Evolutionary conservation across 2,888 invertebrate genomes (phyloP).

Genomic region (Callinectes sapidus): DNA sequence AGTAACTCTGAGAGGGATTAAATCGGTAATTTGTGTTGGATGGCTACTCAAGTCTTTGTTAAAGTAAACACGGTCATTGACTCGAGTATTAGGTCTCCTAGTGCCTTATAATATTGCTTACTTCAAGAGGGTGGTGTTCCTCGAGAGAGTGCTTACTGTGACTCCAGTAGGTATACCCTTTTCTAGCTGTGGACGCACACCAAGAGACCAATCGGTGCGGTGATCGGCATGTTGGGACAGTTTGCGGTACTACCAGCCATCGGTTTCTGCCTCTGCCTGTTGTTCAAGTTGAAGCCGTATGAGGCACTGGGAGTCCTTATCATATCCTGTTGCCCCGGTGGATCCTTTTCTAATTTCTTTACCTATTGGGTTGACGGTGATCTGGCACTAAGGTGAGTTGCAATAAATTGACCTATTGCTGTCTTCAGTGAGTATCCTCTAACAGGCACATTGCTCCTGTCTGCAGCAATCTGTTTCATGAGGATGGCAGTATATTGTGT

Average conservation of each 20-base stretch:
- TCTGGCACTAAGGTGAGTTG: constrained; percentile 67
- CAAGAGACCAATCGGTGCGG: neutral
- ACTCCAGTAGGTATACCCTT: neutral
- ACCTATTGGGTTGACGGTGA: constrained; percentile 71
- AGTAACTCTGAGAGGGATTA: neutral
- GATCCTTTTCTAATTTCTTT: constrained; percentile 72
- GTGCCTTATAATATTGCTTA: neutral
- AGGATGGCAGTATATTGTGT: too few species aligned
- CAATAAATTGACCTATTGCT: neutral
- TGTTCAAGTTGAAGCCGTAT: constrained; percentile 66
- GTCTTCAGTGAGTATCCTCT: neutral
- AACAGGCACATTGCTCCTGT: neutral
- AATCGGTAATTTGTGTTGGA: neutral
- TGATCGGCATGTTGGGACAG: constrained; percentile 56
- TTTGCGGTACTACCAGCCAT: constrained; percentile 68
- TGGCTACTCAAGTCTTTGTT: neutral
- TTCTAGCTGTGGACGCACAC: constrained; percentile 42
- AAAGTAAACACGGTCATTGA: neutral
- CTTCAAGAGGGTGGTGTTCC: neutral
- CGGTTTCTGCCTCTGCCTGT: constrained; percentile 47
- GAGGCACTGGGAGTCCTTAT: constrained; percentile 69
- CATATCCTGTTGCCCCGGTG: constrained; percentile 69
- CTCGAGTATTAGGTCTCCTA: neutral
- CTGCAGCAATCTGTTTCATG: neutral
- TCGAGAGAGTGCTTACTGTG: neutral